Conservation (phyloP, 2,113 vertebrate genomes). For the Laticauda laticaudata region DNA sequence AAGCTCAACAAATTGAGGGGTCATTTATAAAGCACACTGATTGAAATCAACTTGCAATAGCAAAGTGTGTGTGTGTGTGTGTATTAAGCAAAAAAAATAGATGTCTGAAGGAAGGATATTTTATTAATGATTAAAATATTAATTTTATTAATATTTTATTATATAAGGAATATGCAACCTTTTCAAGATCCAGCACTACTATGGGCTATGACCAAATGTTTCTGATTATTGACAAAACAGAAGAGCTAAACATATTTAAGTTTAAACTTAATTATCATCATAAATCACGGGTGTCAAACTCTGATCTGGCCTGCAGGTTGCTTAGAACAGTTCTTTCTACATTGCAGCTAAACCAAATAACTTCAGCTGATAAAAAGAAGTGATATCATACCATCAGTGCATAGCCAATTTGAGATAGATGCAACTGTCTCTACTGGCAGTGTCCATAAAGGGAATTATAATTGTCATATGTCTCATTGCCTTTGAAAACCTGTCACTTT, state of each 20-base stretch:
- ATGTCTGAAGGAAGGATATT: neutral
- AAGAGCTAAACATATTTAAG: neutral
- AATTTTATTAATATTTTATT: neutral
- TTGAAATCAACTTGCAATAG: neutral
- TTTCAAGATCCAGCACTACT: neutral
- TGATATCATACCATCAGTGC: neutral
- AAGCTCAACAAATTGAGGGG: constrained; percentile 13
- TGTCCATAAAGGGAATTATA: neutral
- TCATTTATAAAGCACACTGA: constrained; percentile 8
- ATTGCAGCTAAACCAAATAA: neutral
- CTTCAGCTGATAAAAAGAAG: neutral
- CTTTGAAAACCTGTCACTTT: neutral
- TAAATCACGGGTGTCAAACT: too few species aligned
- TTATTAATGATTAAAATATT: neutral
- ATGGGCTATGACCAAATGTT: neutral
- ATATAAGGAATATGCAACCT: neutral
- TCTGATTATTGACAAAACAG: neutral
- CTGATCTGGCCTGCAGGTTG: too few species aligned
- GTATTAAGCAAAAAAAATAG: too few species aligned
- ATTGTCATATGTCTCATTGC: neutral
- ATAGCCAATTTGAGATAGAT: neutral
- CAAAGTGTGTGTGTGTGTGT: neutral
- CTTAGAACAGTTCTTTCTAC: neutral
- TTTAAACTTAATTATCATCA: neutral
- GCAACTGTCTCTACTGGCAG: neutral